Base-by-base conservation (phyloP, 92 coral and sea anemone species). In the Blastomussa wellsi region DNA sequence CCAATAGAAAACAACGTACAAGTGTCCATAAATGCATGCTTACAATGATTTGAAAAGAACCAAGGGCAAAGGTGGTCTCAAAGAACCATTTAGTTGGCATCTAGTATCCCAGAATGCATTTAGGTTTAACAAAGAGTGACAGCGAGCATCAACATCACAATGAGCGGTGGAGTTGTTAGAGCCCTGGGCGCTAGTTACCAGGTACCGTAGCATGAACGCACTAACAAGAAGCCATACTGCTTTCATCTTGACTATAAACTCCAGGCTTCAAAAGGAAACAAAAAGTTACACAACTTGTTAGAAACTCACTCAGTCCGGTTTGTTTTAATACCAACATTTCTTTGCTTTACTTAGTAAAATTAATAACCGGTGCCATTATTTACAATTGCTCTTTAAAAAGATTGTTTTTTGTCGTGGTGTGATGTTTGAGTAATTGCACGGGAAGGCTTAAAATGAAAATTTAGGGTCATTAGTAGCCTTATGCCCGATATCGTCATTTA, bases 1-100 rank as follows among this genome's bases (percentile, higher is more conserved):
- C 49, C 11, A 44, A 44, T 44, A 44, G 11, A 44, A 44, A 3
- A 3, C 12, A 44, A 39, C 6, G 0, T 17, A 5, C 52, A 76
- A 16, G 47, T 6, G 11, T 22, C 29, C 16, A 49, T 51, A 32
- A 48, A 35, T 24, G 22, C 2, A 29, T 51, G 22, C 87, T 83
- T 42, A 83, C 87, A 83, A 60, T 36, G 87, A 57, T 47, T 83
- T 65, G 28, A 83, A 83, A 12, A 83, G 74, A 26, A 74, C 70
- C 31, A 74, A 55, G 3, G 87, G 87, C 48, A 33, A 7, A 44
- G 74, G 48, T 74, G 74, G 35, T 47, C 16, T 26, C 1, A 65
- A n/a, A 26, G 87, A 83, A 32, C 87, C 81, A 75, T 74, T 74
- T 10, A 83, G 81, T 22, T 57, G 73, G 24, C 87, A 83, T 24